Evolutionary conservation across 2,113 vertebrate species (phyloP), one percentile per base, ranked within the genome.

Genomic region (Ranitomeya imitator): DNA sequence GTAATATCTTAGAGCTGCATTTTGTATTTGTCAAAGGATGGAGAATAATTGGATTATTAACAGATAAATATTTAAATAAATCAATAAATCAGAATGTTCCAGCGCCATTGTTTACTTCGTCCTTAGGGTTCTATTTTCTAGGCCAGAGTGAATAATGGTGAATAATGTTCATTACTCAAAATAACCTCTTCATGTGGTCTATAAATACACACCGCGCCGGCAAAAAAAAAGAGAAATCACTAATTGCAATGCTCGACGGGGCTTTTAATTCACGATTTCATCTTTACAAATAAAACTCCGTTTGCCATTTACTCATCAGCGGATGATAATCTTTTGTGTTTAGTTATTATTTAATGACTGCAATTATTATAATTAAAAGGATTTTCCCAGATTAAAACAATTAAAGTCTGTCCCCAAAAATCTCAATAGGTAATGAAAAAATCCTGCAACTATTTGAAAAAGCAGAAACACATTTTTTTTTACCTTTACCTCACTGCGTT

Each of bases 91-190:
- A 54, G 76, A 9, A 14, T n/a, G 18, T 74, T 45, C 1, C 1
- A 15, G 19, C 45, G 7, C 23, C 14, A 55, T 54, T 55, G 51
- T 79, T 21, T 79, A 21, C 52, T 45, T 55, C 57, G 23, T n/a
- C 19, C 54, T 6, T 7, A 80, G 76, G 76, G 23, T 78, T 78
- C 9, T 12, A 15, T n/a, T 78, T 54, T 78, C 76, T 78, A 78
- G 76, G 76, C 76, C 76, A 78, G 18, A 54, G 76, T 54, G 76
- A 78, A 78, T 78, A 78, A 78, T 78, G 76, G 26, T 6, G 76
- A 78, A 78, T 78, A 78, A n/a, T n/a, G 51, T 2, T 54, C 45
- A 78, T 78, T 78, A 78, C 51, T 78, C 76, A 78, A n/a, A 54
- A 13, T 78, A 78, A 54, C 51, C 51, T 78, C 13, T 78, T 78